Evolutionary conservation across 1,140 invertebrate species (phyloP), one percentile per base, ranked within the genome.

Genomic region (Bombus sylvicola): DNA sequence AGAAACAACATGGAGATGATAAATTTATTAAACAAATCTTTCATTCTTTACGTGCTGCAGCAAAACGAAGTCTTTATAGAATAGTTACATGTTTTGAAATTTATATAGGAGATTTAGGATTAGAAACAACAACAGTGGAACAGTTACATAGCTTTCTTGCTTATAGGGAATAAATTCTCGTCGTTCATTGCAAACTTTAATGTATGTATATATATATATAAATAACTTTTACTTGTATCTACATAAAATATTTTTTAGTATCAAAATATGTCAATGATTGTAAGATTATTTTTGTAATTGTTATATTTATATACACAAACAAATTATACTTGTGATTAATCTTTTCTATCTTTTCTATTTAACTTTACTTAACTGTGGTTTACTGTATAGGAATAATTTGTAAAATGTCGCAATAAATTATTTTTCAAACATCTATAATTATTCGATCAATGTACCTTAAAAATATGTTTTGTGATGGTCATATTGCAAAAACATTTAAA

Each of bases 61-160:
- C 97, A 1, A 97, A 97, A 88, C 95, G 97, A 87, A 97, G 97
- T 94, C 95, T 98, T n/a, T 98, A 97, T 91, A 97, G 96, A 92
- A 97, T 98, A 81, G 96, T 96, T 87, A 95, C 94, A n/a, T 96
- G 95, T 62, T 98, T 97, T 93, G 96, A 96, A 34, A 95, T 96
- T 71, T 97, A 97, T 93, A 96, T 98, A 62, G 93, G 95, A 86
- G 97, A 98, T 89, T 94, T 98, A 80, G 94, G 96, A 39, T 91
- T 97, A 18, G 95, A 96, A 78, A 92, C 94, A 34, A 93, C 76
- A 18, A 88, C 86, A 13, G 73, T 92, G 39, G 92, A 94, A 71
- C 93, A 94, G 37, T 76, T 95, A 71, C 90, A 94, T 34, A 77
- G 76, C 10, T 95, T 94, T 77, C 90, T 95, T 15, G 88, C 90